These are phyloP conservation scores for Hyles lineata DNA, from an alignment of 2,888 invertebrate genomes.

Conservation along the genomic window DNA sequence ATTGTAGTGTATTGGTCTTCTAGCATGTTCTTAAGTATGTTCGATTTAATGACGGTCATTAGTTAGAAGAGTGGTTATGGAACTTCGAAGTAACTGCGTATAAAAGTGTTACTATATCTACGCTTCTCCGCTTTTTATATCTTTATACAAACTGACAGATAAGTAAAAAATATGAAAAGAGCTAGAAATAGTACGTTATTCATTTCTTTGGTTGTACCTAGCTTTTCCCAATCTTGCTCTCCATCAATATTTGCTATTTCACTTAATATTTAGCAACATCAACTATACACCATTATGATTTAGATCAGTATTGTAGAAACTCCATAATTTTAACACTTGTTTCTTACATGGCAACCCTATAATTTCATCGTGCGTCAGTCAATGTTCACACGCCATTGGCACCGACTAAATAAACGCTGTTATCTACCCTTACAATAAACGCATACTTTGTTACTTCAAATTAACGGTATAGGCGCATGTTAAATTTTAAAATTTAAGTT, in stretches of 20 bases:
- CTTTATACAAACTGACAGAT: too few relatives aligned
- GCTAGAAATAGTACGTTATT: too few relatives aligned
- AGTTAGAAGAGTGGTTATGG: background rate
- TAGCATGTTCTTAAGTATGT: background rate
- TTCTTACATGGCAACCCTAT: background rate
- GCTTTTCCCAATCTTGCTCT: too few relatives aligned
- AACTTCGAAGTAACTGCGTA: background rate
- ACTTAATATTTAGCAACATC: too few relatives aligned
- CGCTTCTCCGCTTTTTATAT: background rate
- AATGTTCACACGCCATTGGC: conserved; percentile 6
- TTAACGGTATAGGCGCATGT: too few relatives aligned
- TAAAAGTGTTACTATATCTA: background rate
- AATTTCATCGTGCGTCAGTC: conserved; percentile 6
- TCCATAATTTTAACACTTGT: too few relatives aligned
- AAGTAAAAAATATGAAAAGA: too few relatives aligned
- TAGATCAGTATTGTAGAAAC: too few relatives aligned
- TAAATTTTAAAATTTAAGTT: too few relatives aligned
- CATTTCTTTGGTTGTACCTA: too few relatives aligned
- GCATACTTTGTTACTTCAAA: background rate
- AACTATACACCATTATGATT: too few relatives aligned
- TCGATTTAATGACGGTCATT: background rate
- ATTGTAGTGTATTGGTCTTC: background rate
- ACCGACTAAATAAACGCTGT: background rate
- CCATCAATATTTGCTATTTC: too few relatives aligned
- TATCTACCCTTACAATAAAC: background rate